These are phyloP conservation scores for Epicampocera succincta DNA, from an alignment of 2,888 invertebrate genomes.

Conservation along the genomic window DNA sequence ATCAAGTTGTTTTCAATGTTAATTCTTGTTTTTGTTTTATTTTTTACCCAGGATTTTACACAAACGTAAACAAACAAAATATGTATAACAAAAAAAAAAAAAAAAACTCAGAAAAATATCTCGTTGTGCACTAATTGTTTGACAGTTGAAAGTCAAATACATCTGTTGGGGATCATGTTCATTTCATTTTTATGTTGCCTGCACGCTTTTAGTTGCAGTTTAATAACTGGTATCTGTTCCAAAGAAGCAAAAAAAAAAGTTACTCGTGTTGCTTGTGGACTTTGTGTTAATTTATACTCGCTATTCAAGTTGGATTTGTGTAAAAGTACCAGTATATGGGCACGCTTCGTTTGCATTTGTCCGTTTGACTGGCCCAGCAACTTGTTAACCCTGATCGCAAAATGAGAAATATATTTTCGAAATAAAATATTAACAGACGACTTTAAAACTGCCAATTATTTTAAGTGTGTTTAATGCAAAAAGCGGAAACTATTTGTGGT, in stretches of 20 bases:
- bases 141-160: conserved; percentile 68
- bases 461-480: background rate
- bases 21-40: conserved; percentile 39
- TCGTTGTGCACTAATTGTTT: conserved; percentile 67
- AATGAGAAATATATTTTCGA: background rate
- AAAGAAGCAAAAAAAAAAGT: background rate
- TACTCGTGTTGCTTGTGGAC: conserved; percentile 2
- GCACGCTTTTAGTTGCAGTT: conserved; percentile 40
- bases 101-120: conserved; percentile 27
- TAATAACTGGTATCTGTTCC: conserved; percentile 34
- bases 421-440: background rate
- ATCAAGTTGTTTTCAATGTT: conserved; percentile 64
- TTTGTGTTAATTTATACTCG: conserved; percentile 1
- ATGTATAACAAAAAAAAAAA: background rate
- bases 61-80: background rate
- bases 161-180: conserved; percentile 51
- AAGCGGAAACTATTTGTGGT: conserved; percentile 9
- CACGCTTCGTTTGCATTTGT: background rate
- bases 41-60: conserved; percentile 27
- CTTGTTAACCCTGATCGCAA: conserved; percentile 60
- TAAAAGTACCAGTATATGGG: background rate
- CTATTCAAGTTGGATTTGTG: background rate
- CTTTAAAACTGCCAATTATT: background rate
- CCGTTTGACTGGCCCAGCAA: conserved; percentile 25
- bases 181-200: conserved; percentile 27